Conservation (phyloP, 2,888 invertebrate genomes). For the Volucella inflata region DNA sequence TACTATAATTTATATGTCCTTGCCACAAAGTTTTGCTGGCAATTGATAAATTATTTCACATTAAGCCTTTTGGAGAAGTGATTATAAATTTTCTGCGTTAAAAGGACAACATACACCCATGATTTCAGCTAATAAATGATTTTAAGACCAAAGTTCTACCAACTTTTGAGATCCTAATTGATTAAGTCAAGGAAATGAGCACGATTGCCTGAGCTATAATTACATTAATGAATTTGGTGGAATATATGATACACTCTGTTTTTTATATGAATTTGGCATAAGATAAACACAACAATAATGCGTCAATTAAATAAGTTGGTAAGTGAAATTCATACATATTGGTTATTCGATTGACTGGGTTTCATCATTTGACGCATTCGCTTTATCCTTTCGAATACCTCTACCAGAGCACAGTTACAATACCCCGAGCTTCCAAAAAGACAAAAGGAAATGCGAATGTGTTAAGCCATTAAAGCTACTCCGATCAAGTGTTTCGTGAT, state of each 20-base stretch:
- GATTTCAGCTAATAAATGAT: conserved; percentile 4
- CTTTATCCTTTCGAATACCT: too few species aligned
- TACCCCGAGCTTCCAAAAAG: too few species aligned
- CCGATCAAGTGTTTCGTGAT: too few species aligned
- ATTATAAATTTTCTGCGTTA: neutral
- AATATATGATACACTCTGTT: neutral
- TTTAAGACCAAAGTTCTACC: neutral
- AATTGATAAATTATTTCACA: conserved; percentile 20
- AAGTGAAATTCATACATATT: too few species aligned
- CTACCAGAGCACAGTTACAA: too few species aligned
- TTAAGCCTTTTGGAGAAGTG: neutral
- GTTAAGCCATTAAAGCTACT: too few species aligned
- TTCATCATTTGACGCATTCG: too few species aligned
- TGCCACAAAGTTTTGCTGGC: conserved; percentile 4
- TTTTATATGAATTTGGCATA: neutral
- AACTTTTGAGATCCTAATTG: conserved; percentile 8
- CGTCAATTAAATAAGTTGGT: too few species aligned
- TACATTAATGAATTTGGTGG: neutral
- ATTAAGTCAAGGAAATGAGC: neutral
- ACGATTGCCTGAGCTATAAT: too few species aligned
- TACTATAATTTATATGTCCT: conserved; percentile 35
- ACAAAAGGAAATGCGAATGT: too few species aligned
- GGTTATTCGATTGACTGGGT: too few species aligned
- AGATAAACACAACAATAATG: too few species aligned
- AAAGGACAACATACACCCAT: conserved; percentile 8